Evolutionary conservation across 2,888 invertebrate genomes (phyloP), one percentile per base, ranked within the genome.

Genomic region (Pollenia griseotomentosa): DNA sequence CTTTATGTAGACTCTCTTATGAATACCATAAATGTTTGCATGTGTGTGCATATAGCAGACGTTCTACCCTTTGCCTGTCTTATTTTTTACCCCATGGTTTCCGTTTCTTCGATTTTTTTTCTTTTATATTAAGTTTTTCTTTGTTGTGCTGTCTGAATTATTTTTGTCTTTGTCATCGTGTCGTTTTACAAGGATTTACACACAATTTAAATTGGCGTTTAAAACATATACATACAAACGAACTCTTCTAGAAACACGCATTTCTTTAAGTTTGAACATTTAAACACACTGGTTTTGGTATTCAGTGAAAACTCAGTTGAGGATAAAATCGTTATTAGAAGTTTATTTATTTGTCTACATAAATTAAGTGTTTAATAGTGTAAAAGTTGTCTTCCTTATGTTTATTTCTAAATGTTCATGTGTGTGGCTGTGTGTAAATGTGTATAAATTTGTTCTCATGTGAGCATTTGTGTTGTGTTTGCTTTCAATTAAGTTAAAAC

Each of bases 281-380:
- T 23, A 42, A 16, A 44, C 6, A 16, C 11, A 14, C 48, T 10
- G 8, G 7, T 44, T 61, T 33, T 19, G 51, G 73, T 83, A 71
- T 83, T 88, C 86, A 87, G 78, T 88, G 80, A 75, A 6, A 82
- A 83, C 78, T 79, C 57, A 83, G 83, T 86, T 74, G 83, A 83
- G 83, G 40, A 86, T 83, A 75, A 83, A 83, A 86, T 75, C 79
- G 70, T 86, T 75, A 79, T 83, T 75, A 86, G 61, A 82, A 82
- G 57, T 74, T 79, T 84, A 55, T 78, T 86, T 74, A 78, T 83
- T 86, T 86, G 83, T 73, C 70, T 83, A 53, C 61, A 73, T 66
- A 82, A 74, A 59, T 74, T 73, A 66, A 82, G 65, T 40, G 12
- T 66, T 44, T 74, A 51, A 66, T 48, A 23, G 55, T 57, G 48